Base-by-base conservation (phyloP, 2,113 vertebrate species). In the Podocnemis expansa region DNA sequence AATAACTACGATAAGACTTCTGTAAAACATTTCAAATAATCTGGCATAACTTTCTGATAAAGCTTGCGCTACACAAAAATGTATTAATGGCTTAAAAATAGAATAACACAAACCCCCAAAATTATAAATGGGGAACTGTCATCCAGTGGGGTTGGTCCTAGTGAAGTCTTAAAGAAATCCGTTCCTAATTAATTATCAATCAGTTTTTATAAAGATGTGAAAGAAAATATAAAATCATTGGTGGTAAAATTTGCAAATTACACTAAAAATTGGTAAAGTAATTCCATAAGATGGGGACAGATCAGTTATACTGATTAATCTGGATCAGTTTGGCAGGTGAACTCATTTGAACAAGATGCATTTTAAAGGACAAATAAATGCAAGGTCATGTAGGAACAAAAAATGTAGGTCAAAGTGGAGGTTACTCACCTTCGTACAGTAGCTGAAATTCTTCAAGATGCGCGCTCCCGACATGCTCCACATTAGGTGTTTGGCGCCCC, bases 91-190 rank as follows among this genome's bases (percentile, higher is more conserved):
- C 34, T 34, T 34, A 34, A 63, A 63, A 34, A 2, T 34, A 34
- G 60, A 7, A 17, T 63, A 63, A 63, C 60, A 34, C 1, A 14
- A 31, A 34, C 8, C 14, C 31, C 60, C 14, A 29, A 17, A 8
- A 34, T 63, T 34, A 16, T 63, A 63, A 63, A 31, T 2, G 0
- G 47, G 3, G 90, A 94, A 87, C 27, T 67, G 24, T 85, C 76
- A 60, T 54, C 92, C 91, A 86, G 29, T 51, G 67, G n/a, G 91
- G 17, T 10, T 55, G 75, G 88, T 89, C 94, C 60, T 47, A 93
- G 43, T 0, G 41, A 27, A 85, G 12, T 55, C 88, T 70, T 29
- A 88, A 87, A 10, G 27, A n/a, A 25, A 13, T 67, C 21, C 78
- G 34, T 25, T 58, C 67, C 55, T 51, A 90, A 78, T 3, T 8